phyloP scores from a whole-genome alignment of 2,888 invertebrate genomes.

The Diarsia dahlii region DNA sequence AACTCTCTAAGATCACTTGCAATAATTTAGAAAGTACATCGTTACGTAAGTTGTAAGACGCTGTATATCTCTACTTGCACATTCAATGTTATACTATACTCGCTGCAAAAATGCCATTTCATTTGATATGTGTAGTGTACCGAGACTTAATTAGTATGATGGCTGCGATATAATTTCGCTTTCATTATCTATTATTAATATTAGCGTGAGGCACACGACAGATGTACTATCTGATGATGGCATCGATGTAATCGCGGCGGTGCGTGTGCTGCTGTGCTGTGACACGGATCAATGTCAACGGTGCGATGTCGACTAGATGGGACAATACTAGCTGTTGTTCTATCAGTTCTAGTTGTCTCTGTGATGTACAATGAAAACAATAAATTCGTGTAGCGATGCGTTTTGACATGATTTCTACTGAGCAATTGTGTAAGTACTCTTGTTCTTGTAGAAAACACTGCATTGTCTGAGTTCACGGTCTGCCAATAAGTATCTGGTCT shows the following conservation, averaged over 20 bases:
- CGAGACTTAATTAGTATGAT: constrained; percentile 48
- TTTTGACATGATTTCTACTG: constrained; percentile 56
- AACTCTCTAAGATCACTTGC: constrained; percentile 52
- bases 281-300: constrained; percentile 60
- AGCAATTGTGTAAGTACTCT: constrained; percentile 43
- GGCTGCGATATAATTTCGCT: constrained; percentile 32
- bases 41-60: constrained; percentile 52
- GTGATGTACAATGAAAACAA: constrained; percentile 42
- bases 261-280: constrained; percentile 41
- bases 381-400: constrained; percentile 26
- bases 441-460: constrained; percentile 30
- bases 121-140: constrained; percentile 41
- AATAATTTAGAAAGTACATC: constrained; percentile 63
- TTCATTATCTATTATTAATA: constrained; percentile 55
- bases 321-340: constrained; percentile 39
- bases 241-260: constrained; percentile 27
- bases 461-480: constrained; percentile 53
- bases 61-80: constrained; percentile 14
- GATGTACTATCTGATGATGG: constrained; percentile 35
- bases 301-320: constrained; percentile 53
- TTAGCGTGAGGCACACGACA: constrained; percentile 47
- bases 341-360: constrained; percentile 52
- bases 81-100: constrained; percentile 7
- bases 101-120: constrained; percentile 20
- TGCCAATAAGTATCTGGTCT: constrained; percentile 37